These are phyloP conservation scores for Nymphalis polychloros DNA, from an alignment of 2,888 invertebrate species.

Conservation along the genomic window DNA sequence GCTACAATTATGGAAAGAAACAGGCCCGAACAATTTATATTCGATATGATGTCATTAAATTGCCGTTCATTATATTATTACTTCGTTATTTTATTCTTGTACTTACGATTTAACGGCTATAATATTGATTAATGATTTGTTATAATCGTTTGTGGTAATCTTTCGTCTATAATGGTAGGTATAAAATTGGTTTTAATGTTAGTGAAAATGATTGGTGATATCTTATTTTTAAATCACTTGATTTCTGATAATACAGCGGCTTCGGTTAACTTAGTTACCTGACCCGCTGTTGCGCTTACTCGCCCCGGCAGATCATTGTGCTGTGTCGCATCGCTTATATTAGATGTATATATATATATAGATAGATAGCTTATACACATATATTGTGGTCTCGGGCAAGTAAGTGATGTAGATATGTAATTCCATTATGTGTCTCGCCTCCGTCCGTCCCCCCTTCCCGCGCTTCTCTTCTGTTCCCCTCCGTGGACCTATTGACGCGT, in stretches of 20 bases:
- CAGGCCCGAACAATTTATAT: conserved; percentile 13
- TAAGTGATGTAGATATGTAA: conserved; percentile 74
- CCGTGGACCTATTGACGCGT: conserved; percentile 67
- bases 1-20: conserved; percentile 37
- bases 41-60: conserved; percentile 16
- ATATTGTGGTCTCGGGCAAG: conserved; percentile 65
- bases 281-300: conserved; percentile 55
- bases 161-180: neutral
- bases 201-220: conserved; percentile 43
- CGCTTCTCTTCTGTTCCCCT: conserved; percentile 54
- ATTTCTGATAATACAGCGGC: conserved; percentile 56
- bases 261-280: conserved; percentile 58
- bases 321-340: conserved; percentile 50
- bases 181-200: conserved; percentile 20
- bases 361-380: conserved; percentile 52
- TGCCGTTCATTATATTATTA: neutral
- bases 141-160: neutral
- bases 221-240: conserved; percentile 53
- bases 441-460: conserved; percentile 65
- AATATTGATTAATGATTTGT: neutral
- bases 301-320: conserved; percentile 44
- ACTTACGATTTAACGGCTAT: neutral
- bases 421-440: conserved; percentile 78
- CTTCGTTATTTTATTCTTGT: neutral
- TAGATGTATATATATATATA: conserved; percentile 33